Conservation (phyloP, 2,797 vertebrate species). For the Myiotriccus ornatus region DNA sequence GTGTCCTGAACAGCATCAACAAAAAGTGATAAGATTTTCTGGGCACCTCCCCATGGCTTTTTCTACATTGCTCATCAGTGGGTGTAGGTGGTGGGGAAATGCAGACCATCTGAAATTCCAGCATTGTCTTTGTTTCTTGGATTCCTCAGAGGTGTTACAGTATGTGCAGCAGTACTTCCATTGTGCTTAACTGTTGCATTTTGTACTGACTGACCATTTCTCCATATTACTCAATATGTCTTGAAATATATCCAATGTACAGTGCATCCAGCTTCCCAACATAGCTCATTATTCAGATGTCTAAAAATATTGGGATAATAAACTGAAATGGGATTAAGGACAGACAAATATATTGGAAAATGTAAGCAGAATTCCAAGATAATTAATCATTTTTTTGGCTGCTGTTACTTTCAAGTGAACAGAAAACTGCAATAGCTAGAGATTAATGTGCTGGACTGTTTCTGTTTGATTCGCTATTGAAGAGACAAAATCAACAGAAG, state of each 20-base stretch:
- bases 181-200: neutral
- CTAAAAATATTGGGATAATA: neutral
- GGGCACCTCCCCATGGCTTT: neutral
- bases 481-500: neutral
- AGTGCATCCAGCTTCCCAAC: neutral
- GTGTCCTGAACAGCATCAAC: neutral
- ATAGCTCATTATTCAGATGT: neutral
- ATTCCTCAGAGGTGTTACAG: neutral
- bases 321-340: neutral
- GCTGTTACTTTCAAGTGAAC: neutral
- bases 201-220: neutral
- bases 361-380: neutral
- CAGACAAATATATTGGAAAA: neutral
- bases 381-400: neutral
- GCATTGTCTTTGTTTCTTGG: neutral
- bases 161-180: neutral
- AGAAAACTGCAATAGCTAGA: neutral
- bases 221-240: neutral
- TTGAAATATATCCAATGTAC: neutral
- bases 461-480: neutral
- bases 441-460: neutral
- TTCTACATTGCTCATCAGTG: neutral
- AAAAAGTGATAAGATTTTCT: neutral
- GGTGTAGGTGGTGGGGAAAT: neutral
- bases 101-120: neutral